Base-by-base conservation (phyloP, 2,797 vertebrate genomes). In the Trematomus bernacchii region DNA sequence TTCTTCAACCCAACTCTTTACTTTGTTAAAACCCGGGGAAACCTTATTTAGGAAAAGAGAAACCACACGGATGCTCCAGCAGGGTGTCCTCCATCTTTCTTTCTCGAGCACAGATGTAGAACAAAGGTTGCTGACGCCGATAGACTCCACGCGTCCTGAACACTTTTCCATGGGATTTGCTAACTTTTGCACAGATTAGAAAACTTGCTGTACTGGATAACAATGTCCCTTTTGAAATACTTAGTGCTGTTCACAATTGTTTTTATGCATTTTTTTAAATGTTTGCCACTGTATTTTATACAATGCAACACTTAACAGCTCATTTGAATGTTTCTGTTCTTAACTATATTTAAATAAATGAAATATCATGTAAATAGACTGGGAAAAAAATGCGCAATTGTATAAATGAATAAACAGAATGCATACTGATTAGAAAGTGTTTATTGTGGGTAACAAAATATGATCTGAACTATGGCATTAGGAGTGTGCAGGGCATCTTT, bases 281-380 rank as follows among this genome's bases (percentile, higher is more conserved):
- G 91, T 95, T 94, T 94, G 93, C 94, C 94, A 95, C 96, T 95
- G 94, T 96, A 95, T 96, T 96, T 96, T 97, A 96, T 97, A 96
- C 92, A 94, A 96, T 89, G 91, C 88, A 95, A 95, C 95, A 95
- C 94, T 95, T 95, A 94, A 95, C 91, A 92, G 95, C 93, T 95
- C 88, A 92, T 95, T 92, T 96, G 95, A 96, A 97, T 96, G 94
- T 95, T 96, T 96, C 89, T 89, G 95, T 95, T 92, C 89, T 91
- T 89, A 84, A 88, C 85, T 84, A 89, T 94, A 94, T 92, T 93
- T 92, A 90, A 92, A 90, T 64, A 90, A 87, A 88, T 82, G 23
- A 80, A 92, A 60, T 93, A 94, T 90, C 87, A 85, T 94, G 92
- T 92, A 94, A 82, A 92, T 93, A 93, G 86, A 77, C 66, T 63